phyloP scores from a whole-genome alignment of 2,797 vertebrate genomes.

The Natrix natrix region DNA sequence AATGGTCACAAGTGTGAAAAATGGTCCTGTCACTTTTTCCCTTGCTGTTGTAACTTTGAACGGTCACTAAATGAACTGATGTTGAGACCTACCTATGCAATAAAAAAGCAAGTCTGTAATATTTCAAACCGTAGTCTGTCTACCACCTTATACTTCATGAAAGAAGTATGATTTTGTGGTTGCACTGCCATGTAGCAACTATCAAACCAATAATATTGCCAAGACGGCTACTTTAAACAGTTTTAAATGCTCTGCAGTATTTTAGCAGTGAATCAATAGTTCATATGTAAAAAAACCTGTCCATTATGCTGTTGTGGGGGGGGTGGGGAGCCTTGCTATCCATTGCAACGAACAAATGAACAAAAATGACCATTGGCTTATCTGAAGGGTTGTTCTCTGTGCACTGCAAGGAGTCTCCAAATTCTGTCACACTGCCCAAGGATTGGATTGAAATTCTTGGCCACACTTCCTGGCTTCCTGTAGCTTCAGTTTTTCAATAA shows the following conservation, averaged over 20 bases:
- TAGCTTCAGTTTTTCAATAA: too few relatives aligned
- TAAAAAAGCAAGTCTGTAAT: background rate
- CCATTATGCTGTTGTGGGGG: background rate
- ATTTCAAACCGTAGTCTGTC: background rate
- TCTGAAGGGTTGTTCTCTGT: too few relatives aligned
- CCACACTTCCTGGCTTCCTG: too few relatives aligned
- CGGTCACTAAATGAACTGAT: too few relatives aligned
- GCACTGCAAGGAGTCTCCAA: too few relatives aligned
- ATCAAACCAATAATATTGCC: background rate
- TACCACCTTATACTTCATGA: background rate
- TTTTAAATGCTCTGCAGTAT: background rate
- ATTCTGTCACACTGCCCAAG: too few relatives aligned
- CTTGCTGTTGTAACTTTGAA: too few relatives aligned
- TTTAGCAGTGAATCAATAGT: background rate
- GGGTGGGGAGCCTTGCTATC: background rate
- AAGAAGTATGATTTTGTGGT: background rate
- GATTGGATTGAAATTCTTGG: too few relatives aligned
- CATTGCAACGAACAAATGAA: background rate
- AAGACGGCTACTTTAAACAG: background rate
- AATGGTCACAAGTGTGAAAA: too few relatives aligned
- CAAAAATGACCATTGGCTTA: background rate
- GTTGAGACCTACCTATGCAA: too few relatives aligned
- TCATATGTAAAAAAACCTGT: background rate
- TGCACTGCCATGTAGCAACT: background rate
- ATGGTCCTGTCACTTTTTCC: too few relatives aligned